A percentile compares a stretch with the other conserved stretches of the same genome.
Evolutionary conservation across 2,797 vertebrate genomes (phyloP).

Genomic region (Momotus momota): DNA sequence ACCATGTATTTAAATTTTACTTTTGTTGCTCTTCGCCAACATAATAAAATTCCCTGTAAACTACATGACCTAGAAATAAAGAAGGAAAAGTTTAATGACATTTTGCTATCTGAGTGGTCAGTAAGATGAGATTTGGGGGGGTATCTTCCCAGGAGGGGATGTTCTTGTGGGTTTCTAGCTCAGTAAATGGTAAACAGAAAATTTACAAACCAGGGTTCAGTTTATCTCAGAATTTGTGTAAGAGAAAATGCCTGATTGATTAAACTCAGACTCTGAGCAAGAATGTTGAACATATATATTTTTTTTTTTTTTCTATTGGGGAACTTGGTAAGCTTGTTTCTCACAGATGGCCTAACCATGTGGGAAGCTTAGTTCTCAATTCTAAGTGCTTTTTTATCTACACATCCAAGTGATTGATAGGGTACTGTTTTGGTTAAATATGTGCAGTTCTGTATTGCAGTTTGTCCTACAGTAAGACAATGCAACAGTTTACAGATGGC

Average conservation of each 20-base stretch:
- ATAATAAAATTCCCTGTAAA: conserved; percentile 80
- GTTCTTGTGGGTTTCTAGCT: background rate
- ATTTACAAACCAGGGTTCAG: background rate
- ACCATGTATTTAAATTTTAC: conserved; percentile 77
- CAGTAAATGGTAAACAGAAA: background rate
- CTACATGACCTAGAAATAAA: conserved; percentile 81
- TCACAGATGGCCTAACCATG: background rate
- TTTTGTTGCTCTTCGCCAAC: conserved; percentile 80
- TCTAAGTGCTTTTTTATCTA: too few relatives aligned
- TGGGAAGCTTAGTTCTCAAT: background rate
- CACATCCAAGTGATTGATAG: accelerated
- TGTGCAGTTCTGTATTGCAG: background rate
- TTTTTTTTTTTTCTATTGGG: too few relatives aligned
- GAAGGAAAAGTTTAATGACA: conserved; percentile 67
- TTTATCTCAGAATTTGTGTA: background rate
- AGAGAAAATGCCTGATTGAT: background rate
- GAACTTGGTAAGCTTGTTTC: background rate
- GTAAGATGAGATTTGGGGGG: background rate
- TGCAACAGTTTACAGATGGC: background rate
- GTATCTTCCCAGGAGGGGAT: background rate
- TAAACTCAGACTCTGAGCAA: background rate
- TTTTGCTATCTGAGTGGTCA: conserved; percentile 14
- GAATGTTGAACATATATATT: background rate
- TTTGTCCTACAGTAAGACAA: background rate
- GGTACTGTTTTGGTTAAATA: background rate